These are phyloP conservation scores for Drosophila yooni DNA, from an alignment of 2,888 invertebrate genomes.

Conservation along the genomic window DNA sequence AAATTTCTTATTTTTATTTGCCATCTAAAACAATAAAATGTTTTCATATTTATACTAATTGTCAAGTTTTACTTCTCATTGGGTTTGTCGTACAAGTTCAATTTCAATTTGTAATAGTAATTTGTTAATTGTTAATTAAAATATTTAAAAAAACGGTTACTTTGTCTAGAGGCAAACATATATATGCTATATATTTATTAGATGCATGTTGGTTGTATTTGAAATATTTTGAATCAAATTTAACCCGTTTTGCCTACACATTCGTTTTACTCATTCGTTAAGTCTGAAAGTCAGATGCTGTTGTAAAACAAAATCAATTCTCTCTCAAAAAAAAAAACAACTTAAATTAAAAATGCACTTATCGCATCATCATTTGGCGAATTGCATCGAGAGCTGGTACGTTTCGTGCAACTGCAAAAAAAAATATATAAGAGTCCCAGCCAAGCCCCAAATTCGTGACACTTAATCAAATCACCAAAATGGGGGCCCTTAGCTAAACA, in stretches of 20 bases:
- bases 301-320: conserved; percentile 5
- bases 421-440: conserved; percentile 1
- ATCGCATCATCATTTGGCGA: conserved; percentile 29
- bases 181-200: no score
- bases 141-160: not conserved
- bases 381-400: conserved; percentile 19
- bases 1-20: not conserved
- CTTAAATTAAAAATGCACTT: conserved; percentile 28
- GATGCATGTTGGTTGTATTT: not conserved
- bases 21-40: not conserved
- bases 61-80: not conserved
- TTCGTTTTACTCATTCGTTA: not conserved
- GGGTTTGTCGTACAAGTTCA: not conserved
- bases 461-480: conserved; percentile 36
- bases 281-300: not conserved
- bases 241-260: not conserved
- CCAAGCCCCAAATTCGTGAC: conserved; percentile 43
- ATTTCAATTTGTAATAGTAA: not conserved
- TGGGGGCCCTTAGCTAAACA: conserved; percentile 45
- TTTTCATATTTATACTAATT: not conserved
- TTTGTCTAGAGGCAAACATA: not conserved
- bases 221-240: not conserved
- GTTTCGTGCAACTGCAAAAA: conserved; percentile 24
- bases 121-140: not conserved
- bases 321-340: not conserved